These are phyloP conservation scores for Drosophila prosaltans DNA, from an alignment of 1,140 invertebrate genomes.

Conservation along the genomic window DNA sequence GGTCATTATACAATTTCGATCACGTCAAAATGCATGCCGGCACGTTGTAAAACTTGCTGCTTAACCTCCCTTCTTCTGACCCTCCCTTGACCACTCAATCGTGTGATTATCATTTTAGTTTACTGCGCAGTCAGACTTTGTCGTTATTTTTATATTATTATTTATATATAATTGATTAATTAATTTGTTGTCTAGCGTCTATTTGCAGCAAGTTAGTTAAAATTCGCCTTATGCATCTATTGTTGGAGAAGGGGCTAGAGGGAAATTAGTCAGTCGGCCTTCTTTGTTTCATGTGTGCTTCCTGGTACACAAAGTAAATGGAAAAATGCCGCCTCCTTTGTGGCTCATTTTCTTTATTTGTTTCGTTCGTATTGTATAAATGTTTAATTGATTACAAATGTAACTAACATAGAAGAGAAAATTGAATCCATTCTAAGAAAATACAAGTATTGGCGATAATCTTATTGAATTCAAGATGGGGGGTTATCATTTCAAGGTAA, in stretches of 20 bases:
- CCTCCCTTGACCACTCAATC: slow-evolving; percentile 24
- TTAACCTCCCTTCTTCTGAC: background rate
- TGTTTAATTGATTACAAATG: no score
- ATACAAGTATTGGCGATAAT: no score
- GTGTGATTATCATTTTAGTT: slow-evolving; percentile 49
- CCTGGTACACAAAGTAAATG: slow-evolving; percentile 9
- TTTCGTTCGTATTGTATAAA: slow-evolving; percentile 34
- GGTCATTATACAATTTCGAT: background rate
- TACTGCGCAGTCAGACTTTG: slow-evolving; percentile 37
- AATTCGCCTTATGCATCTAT: background rate
- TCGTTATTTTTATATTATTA: background rate
- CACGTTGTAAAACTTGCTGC: slow-evolving; percentile 33
- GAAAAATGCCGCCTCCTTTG: background rate
- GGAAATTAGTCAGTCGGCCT: background rate
- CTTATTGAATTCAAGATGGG: no score
- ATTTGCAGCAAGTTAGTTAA: slow-evolving; percentile 9
- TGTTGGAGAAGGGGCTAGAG: background rate
- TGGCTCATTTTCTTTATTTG: slow-evolving; percentile 22
- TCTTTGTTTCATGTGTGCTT: background rate
- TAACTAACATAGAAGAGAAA: no score
- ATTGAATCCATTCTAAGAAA: no score
- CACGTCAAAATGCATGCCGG: slow-evolving; percentile 19
- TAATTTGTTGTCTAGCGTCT: slow-evolving; percentile 29
- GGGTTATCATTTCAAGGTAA: no score
- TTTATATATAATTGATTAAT: slow-evolving; percentile 53